These are phyloP conservation scores for Sphenopsis melanotis DNA, from an alignment of 2,797 vertebrate species.

Conservation along the genomic window DNA sequence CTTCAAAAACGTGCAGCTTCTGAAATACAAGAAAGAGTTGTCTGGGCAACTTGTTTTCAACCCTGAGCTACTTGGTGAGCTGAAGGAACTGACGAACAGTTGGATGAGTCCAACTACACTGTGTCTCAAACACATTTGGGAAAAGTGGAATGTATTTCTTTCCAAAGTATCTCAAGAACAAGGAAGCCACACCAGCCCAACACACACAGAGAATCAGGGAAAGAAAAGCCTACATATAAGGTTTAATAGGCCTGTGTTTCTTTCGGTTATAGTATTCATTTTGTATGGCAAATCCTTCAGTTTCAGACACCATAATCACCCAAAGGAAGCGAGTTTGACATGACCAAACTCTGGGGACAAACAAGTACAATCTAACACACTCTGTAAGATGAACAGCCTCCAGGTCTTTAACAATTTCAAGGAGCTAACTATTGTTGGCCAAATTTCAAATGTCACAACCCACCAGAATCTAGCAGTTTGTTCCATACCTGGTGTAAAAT, in stretches of 20 bases:
- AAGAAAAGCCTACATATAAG: neutral
- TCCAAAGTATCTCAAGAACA: neutral
- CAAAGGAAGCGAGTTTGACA: neutral
- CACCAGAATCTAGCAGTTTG: neutral
- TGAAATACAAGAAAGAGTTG: neutral
- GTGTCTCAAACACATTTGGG: neutral
- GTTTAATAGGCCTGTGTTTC: neutral
- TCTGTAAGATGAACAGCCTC: neutral
- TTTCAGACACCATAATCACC: neutral
- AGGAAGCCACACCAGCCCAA: neutral
- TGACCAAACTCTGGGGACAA: neutral
- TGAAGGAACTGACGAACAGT: neutral
- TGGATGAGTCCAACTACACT: neutral
- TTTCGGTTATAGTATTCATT: neutral
- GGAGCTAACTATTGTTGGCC: neutral
- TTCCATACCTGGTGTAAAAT: neutral
- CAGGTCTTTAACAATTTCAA: neutral
- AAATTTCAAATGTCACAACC: neutral
- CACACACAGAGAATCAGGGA: neutral
- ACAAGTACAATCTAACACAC: neutral
- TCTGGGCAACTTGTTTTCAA: slow-evolving; percentile 19
- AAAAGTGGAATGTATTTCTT: neutral
- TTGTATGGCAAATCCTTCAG: neutral
- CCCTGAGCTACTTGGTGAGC: neutral
- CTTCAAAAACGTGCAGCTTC: slow-evolving; percentile 14